These are phyloP conservation scores for Stenchaetothrips biformis DNA, from an alignment of 2,888 invertebrate species.

Conservation along the genomic window DNA sequence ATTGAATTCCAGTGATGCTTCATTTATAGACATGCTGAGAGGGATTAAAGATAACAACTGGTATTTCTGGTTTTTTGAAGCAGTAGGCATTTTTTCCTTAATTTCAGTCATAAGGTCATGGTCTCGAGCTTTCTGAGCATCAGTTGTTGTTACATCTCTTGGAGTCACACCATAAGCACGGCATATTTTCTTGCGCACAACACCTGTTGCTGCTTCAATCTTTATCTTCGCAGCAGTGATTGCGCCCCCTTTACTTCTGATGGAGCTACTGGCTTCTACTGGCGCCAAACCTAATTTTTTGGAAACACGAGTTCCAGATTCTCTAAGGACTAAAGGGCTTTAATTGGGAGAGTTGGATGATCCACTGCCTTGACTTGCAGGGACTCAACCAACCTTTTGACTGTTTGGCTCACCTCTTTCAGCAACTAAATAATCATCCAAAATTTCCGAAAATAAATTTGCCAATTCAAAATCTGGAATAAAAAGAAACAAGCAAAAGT, in stretches of 20 bases:
- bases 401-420: neutral
- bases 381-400: neutral
- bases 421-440: neutral
- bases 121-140: neutral
- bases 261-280: neutral
- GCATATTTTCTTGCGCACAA: slow-evolving; percentile 6
- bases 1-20: neutral
- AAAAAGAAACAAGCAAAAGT: neutral
- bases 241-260: neutral
- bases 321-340: neutral
- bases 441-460: neutral
- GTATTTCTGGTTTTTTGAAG: neutral
- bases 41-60: neutral
- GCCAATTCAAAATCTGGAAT: neutral
- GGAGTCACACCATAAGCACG: neutral
- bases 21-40: neutral
- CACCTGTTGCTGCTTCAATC: neutral
- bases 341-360: neutral
- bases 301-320: neutral
- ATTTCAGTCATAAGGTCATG: slow-evolving; percentile 8
- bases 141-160: neutral
- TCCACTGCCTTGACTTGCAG: slow-evolving; percentile 12
- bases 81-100: neutral
- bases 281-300: neutral
- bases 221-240: neutral